Conservation (phyloP, 2,888 invertebrate species). For the Drosophila neotestacea region DNA sequence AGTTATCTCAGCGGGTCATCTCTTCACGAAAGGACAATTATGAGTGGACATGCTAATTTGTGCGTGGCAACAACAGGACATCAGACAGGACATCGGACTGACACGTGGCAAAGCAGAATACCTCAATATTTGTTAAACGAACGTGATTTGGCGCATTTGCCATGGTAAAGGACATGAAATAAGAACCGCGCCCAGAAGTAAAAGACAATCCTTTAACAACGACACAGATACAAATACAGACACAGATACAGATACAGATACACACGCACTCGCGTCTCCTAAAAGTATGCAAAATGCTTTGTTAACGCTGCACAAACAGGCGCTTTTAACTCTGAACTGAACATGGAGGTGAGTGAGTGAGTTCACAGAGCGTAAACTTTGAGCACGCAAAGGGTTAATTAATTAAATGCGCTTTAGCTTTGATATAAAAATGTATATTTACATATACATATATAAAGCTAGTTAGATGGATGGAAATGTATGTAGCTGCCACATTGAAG, state of each 20-base stretch:
- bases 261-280: constrained; percentile 37
- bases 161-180: constrained; percentile 17
- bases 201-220: constrained; percentile 38
- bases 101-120: constrained; percentile 79
- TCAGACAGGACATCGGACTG: constrained; percentile 35
- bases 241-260: constrained; percentile 6
- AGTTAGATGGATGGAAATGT: constrained; percentile 1
- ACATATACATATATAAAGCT: not conserved
- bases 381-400: constrained; percentile 83
- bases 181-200: constrained; percentile 43
- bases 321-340: constrained; percentile 42
- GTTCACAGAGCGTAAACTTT: constrained; percentile 69
- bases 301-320: constrained; percentile 66
- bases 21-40: constrained; percentile 82
- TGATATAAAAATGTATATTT: constrained; percentile 20
- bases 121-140: constrained; percentile 81
- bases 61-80: constrained; percentile 55
- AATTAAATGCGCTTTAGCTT: constrained; percentile 69
- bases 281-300: constrained; percentile 72
- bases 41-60: constrained; percentile 83
- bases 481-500: not conserved
- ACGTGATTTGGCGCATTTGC: constrained; percentile 81
- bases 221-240: not conserved
- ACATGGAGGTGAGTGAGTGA: constrained; percentile 9
- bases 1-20: constrained; percentile 83